Base-by-base conservation (phyloP, 2,113 vertebrate species). In the Saimiri boliviensis region DNA sequence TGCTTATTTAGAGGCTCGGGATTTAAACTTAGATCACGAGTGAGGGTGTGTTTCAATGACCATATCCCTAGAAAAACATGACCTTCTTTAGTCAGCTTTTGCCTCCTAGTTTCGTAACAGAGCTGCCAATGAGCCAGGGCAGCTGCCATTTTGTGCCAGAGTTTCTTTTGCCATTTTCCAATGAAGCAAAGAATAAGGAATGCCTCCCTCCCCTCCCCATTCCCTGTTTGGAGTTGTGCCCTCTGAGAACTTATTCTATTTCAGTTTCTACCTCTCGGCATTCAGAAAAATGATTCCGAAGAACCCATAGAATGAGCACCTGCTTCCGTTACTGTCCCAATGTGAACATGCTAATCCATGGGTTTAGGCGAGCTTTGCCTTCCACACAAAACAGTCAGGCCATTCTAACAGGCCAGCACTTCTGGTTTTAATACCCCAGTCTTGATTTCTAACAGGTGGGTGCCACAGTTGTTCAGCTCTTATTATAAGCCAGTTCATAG, bases 401-500 rank as follows among this genome's bases (percentile, higher is more conserved):
- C 73, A 21, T 42, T 95, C 85, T 88, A 83, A 87, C 86, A 74
- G 96, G 71, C 86, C 94, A 63, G 89, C 54, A 19, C 94, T 94
- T 96, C 94, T 91, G 94, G 89, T 79, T 94, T 97, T 91, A 97
- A 98, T 97, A 95, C 83, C 86, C 47, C 1, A 58, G 96, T 83
- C 91, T 97, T 97, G 96, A 97, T 98, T 95, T 93, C 96, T 94
- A 97, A 97, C 97, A 98, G 97, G 95, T 98, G 97, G 95, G 74
- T 60, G 87, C 92, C 63, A 93, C 96, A 97, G 96, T 98, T 98
- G 97, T 97, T 97, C 92, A 80, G 42, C 40, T 84, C 84, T 58
- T 88, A 37, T 83, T 95, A 89, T 58, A 80, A 97, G 86, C 86
- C 86, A 87, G 83, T 92, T 87, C 77, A 42, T 60, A 63, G 83